These are phyloP conservation scores for Eretmocerus hayati DNA, from an alignment of 2,888 invertebrate genomes.

Conservation along the genomic window DNA sequence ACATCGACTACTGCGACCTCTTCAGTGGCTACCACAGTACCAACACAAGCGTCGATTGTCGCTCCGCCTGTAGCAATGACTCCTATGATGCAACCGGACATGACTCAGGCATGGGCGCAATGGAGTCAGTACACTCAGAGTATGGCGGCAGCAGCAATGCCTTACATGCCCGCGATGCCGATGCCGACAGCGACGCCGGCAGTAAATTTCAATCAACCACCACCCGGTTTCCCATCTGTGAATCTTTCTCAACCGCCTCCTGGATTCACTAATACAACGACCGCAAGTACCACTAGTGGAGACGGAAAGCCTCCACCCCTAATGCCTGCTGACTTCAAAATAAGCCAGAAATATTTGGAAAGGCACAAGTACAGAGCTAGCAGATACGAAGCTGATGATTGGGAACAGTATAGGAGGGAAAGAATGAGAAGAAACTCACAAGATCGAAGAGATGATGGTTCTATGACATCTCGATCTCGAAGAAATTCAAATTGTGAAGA, in stretches of 20 bases:
- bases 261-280: constrained; percentile 19
- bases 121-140: constrained; percentile 38
- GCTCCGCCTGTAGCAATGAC: constrained; percentile 25
- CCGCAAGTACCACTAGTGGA: neutral
- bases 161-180: constrained; percentile 1
- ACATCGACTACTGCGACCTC: constrained; percentile 19
- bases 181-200: constrained; percentile 8
- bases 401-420: too few relatives aligned
- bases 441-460: neutral
- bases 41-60: constrained; percentile 16
- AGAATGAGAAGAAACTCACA: neutral
- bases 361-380: neutral
- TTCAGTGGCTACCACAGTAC: constrained; percentile 12
- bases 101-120: constrained; percentile 38
- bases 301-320: constrained; percentile 3
- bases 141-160: constrained; percentile 20
- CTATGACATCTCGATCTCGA: neutral
- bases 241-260: constrained; percentile 34
- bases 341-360: constrained; percentile 6
- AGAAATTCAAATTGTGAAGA: neutral
- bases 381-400: too few relatives aligned
- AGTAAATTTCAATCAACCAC: constrained; percentile 31
- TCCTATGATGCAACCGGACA: constrained; percentile 30
- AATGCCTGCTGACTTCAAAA: constrained; percentile 1
- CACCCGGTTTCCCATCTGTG: constrained; percentile 28